Conservation (phyloP, 2,888 invertebrate species). For the Calliopum simillimum region DNA sequence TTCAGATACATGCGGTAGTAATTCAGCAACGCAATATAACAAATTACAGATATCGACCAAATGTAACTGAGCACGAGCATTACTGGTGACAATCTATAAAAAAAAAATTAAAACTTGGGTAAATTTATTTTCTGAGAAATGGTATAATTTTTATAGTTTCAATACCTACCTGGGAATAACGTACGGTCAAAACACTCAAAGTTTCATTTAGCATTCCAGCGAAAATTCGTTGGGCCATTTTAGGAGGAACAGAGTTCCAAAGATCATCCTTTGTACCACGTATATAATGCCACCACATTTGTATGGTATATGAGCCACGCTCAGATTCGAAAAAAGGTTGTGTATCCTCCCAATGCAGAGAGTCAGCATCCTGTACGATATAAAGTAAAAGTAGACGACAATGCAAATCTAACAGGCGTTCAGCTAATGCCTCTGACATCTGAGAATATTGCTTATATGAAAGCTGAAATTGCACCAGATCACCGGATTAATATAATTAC, state of each 20-base stretch:
- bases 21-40: slow-evolving; percentile 79
- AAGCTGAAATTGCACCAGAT: slow-evolving; percentile 57
- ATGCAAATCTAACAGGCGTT: slow-evolving; percentile 83
- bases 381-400: slow-evolving; percentile 82
- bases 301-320: slow-evolving; percentile 83
- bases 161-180: slow-evolving; percentile 79
- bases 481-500: too few species aligned
- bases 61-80: slow-evolving; percentile 71
- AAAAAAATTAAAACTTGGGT: background rate
- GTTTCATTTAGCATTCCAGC: slow-evolving; percentile 89
- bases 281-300: slow-evolving; percentile 92
- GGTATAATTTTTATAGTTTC: too few species aligned
- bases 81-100: slow-evolving; percentile 74
- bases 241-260: slow-evolving; percentile 89
- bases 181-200: slow-evolving; percentile 80
- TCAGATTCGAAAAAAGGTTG: slow-evolving; percentile 78
- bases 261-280: slow-evolving; percentile 82
- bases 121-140: slow-evolving; percentile 12
- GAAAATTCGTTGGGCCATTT: slow-evolving; percentile 87
- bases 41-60: slow-evolving; percentile 82
- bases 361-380: slow-evolving; percentile 85
- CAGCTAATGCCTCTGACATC: slow-evolving; percentile 87
- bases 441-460: slow-evolving; percentile 82
- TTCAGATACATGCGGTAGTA: slow-evolving; percentile 77
- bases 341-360: slow-evolving; percentile 79